These are phyloP conservation scores for Drosophila gaucha DNA, from an alignment of 2,888 invertebrate species.

Conservation along the genomic window DNA sequence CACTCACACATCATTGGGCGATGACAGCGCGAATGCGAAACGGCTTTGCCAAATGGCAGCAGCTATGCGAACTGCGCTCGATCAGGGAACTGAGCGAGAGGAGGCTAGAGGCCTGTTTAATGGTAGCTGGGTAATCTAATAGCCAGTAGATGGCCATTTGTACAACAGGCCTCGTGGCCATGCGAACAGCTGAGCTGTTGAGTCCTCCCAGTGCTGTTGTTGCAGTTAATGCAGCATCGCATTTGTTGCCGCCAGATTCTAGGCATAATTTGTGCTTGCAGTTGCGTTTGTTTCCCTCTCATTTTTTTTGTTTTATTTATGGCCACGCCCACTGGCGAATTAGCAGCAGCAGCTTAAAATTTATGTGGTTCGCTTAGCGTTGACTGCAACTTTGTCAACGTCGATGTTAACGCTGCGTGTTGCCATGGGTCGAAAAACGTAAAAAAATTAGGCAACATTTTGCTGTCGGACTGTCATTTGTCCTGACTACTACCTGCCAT, in stretches of 20 bases:
- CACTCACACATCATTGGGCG: conserved; percentile 34
- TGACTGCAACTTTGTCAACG: conserved; percentile 66
- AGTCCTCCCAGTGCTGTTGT: conserved; percentile 8
- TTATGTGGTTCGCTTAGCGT: conserved; percentile 47
- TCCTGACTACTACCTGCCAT: conserved; percentile 43
- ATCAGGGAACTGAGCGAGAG: conserved; percentile 5
- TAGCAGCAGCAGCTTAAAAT: conserved; percentile 33
- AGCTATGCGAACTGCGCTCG: conserved; percentile 32
- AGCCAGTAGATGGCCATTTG: conserved; percentile 45
- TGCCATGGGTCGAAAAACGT: not conserved
- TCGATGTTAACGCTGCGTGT: conserved; percentile 39
- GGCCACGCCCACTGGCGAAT: conserved; percentile 45
- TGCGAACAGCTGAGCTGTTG: conserved; percentile 5
- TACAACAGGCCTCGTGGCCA: not conserved
- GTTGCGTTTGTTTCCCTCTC: conserved; percentile 5
- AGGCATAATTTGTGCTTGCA: conserved; percentile 58
- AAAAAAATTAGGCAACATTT: conserved; percentile 71
- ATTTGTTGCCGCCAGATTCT: conserved; percentile 37
- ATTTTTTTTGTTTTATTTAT: conserved; percentile 43
- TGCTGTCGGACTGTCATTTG: conserved; percentile 59
- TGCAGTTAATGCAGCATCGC: conserved; percentile 56
- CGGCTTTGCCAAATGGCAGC: conserved; percentile 37
- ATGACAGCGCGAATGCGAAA: conserved; percentile 51
- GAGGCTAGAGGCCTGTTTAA: conserved; percentile 55
- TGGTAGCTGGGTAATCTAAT: conserved; percentile 71